Conservation (phyloP, 2,888 invertebrate species). For the Nemurella pictetii region DNA sequence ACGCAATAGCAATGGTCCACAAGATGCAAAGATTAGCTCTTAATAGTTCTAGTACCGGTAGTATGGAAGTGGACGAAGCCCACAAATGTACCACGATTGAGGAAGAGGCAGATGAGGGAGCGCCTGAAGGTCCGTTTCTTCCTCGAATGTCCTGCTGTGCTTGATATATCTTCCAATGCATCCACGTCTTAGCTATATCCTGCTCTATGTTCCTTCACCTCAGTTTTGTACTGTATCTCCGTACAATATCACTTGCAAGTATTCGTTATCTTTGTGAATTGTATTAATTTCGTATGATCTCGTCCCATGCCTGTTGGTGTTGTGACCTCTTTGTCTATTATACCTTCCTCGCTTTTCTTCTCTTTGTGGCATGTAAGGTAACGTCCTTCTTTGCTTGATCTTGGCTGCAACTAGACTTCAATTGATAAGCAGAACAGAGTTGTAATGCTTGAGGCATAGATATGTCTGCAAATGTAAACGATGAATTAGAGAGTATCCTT, state of each 20-base stretch:
- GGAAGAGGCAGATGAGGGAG: constrained; percentile 49
- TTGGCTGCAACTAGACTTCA: background rate
- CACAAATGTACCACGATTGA: constrained; percentile 49
- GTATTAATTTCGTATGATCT: background rate
- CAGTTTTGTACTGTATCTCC: background rate
- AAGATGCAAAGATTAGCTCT: constrained; percentile 53
- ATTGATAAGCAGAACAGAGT: background rate
- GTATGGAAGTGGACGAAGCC: constrained; percentile 50
- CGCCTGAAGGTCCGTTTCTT: constrained; percentile 43
- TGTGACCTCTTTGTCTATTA: too few relatives aligned
- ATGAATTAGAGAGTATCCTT: background rate
- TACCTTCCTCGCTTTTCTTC: background rate
- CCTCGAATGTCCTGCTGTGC: background rate
- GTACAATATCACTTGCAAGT: too few relatives aligned
- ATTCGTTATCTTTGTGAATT: background rate
- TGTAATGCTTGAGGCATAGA: background rate
- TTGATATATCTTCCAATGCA: background rate
- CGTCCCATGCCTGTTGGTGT: too few relatives aligned
- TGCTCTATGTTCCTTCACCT: background rate
- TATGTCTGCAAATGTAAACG: background rate
- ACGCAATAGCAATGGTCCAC: constrained; percentile 55
- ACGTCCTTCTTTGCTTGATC: background rate
- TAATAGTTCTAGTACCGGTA: constrained; percentile 47
- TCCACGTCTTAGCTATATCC: background rate
- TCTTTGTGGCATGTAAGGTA: background rate